phyloP scores from a whole-genome alignment of 2,113 vertebrate species.

The Osmerus eperlanus region DNA sequence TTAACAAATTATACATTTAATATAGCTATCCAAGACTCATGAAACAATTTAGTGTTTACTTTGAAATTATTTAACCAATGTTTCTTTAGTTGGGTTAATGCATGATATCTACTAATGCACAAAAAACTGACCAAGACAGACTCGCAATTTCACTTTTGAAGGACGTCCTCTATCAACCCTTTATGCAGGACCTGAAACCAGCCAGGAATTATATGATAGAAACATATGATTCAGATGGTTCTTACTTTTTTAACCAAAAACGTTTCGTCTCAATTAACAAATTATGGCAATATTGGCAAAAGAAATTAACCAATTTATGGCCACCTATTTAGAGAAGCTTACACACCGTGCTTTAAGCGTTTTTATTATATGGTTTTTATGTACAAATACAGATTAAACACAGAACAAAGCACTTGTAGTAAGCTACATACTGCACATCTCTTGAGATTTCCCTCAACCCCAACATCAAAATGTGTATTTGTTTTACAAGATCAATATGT shows the following conservation, averaged over 20 bases:
- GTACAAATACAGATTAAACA: slow-evolving; percentile 99
- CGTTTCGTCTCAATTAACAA: slow-evolving; percentile 87
- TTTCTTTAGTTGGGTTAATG: slow-evolving; percentile 84
- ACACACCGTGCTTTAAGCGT: slow-evolving; percentile 91
- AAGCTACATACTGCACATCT: slow-evolving; percentile 89
- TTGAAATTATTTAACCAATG: slow-evolving; percentile 90
- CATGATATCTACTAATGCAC: slow-evolving; percentile 86
- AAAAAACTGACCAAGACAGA: slow-evolving; percentile 81
- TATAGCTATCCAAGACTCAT: slow-evolving; percentile 85
- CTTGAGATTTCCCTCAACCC: slow-evolving; percentile 77
- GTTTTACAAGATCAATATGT: slow-evolving; percentile 88
- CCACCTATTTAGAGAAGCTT: slow-evolving; percentile 97
- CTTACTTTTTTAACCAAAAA: slow-evolving; percentile 83
- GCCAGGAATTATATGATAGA: slow-evolving; percentile 87
- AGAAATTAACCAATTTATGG: slow-evolving; percentile 90
- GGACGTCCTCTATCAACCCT: slow-evolving; percentile 84
- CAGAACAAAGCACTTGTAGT: slow-evolving; percentile 89
- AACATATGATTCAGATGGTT: slow-evolving; percentile 85
- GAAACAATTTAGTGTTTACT: slow-evolving; percentile 87
- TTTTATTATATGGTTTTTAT: slow-evolving; percentile 84
- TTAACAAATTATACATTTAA: slow-evolving; percentile 92
- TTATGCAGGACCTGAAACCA: slow-evolving; percentile 88
- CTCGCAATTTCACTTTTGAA: slow-evolving; percentile 82
- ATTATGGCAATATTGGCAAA: slow-evolving; percentile 87
- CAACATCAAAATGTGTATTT: slow-evolving; percentile 89